phyloP scores from a whole-genome alignment of 2,888 invertebrate species.

The Leucoma salicis region DNA sequence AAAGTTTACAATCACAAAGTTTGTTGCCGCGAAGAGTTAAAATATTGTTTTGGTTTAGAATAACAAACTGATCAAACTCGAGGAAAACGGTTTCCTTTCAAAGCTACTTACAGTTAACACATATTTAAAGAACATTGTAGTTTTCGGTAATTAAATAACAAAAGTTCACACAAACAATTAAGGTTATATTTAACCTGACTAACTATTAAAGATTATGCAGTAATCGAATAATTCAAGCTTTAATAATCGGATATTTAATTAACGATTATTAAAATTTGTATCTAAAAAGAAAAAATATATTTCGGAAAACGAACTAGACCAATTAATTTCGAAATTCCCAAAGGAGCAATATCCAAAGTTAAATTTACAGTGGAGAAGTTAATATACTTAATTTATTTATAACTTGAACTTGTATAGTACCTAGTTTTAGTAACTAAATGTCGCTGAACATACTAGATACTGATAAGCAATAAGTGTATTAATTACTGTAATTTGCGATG shows the following conservation, averaged over 20 bases:
- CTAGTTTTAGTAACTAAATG: slow-evolving; percentile 49
- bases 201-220: too few relatives aligned
- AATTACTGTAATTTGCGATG: slow-evolving; percentile 54
- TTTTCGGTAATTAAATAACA: slow-evolving; percentile 9
- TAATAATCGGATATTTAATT: too few relatives aligned
- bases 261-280: too few relatives aligned
- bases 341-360: slow-evolving; percentile 59
- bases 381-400: slow-evolving; percentile 69
- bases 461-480: slow-evolving; percentile 56
- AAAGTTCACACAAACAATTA: slow-evolving; percentile 12
- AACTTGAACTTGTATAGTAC: slow-evolving; percentile 58
- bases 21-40: slow-evolving; percentile 45
- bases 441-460: slow-evolving; percentile 46
- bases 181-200: slow-evolving; percentile 17
- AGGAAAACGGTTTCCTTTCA: slow-evolving; percentile 27
- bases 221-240: too few relatives aligned
- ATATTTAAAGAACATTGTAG: slow-evolving; percentile 21
- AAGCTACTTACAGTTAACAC: slow-evolving; percentile 8
- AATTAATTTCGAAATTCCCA: slow-evolving; percentile 58
- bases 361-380: slow-evolving; percentile 58
- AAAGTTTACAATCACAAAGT: slow-evolving; percentile 64
- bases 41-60: slow-evolving; percentile 54
- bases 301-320: too few relatives aligned
- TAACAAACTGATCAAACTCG: slow-evolving; percentile 49
- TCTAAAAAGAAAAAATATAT: too few relatives aligned